Conservation (phyloP, 2,797 vertebrate genomes). For the Trichosurus vulpecula region DNA sequence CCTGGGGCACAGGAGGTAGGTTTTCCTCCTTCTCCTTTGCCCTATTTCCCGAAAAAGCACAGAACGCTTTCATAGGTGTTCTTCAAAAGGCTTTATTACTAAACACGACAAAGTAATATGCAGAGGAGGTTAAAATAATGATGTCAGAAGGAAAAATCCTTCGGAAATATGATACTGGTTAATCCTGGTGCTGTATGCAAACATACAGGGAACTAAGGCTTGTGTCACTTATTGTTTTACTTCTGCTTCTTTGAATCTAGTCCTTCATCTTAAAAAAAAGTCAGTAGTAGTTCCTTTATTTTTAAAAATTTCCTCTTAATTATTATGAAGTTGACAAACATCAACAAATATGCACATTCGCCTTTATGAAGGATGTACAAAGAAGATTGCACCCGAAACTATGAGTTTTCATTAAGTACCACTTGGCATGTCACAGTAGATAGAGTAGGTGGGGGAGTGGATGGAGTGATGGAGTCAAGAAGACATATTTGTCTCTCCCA, state of each 20-base stretch:
- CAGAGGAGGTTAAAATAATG: background rate
- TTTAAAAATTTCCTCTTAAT: background rate
- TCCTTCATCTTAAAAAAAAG: background rate
- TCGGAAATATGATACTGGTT: background rate
- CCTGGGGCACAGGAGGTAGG: background rate
- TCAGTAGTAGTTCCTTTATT: background rate
- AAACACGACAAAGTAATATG: background rate
- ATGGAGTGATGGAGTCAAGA: background rate
- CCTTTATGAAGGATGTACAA: background rate
- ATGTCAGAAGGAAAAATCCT: background rate
- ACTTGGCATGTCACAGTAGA: background rate
- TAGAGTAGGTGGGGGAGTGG: background rate
- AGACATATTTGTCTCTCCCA: background rate
- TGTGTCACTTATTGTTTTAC: background rate
- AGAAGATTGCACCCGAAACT: background rate
- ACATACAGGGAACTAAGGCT: background rate
- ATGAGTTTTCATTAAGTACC: background rate
- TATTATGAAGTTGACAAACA: background rate
- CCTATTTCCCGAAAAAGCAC: background rate
- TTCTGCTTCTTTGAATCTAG: background rate
- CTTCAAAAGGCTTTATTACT: background rate
- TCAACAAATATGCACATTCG: background rate
- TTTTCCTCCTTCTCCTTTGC: background rate
- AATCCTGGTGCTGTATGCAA: background rate
- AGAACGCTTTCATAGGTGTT: background rate